Conservation (phyloP, 2,113 vertebrate species). For the Bubalus kerabau region DNA sequence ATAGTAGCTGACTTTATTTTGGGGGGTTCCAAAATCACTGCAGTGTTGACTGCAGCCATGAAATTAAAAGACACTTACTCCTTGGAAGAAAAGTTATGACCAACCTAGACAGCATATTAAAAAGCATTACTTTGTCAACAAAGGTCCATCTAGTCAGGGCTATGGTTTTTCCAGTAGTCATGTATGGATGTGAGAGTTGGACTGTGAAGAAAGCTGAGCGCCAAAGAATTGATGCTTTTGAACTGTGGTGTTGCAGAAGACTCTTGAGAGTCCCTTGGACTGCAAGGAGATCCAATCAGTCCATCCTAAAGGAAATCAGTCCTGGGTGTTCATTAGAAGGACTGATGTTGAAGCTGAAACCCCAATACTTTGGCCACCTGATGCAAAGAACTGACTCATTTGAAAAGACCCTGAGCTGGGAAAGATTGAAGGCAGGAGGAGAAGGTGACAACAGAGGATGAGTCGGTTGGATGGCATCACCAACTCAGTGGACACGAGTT, state of each 20-base stretch:
- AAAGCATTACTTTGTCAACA: neutral
- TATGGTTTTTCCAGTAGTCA: neutral
- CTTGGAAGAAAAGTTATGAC: neutral
- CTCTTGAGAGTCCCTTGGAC: neutral
- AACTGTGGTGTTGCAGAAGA: neutral
- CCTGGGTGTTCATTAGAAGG: neutral
- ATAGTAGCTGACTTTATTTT: neutral
- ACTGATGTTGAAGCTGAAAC: neutral
- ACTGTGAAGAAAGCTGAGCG: fast-evolving
- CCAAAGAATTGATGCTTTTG: neutral
- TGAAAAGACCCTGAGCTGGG: neutral
- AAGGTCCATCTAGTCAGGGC: neutral
- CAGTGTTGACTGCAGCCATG: neutral
- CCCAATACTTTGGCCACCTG: neutral
- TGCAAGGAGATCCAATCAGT: neutral
- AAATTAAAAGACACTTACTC: neutral
- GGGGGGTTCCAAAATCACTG: neutral
- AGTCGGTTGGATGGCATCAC: neutral
- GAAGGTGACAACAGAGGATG: neutral
- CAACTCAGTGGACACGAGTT: fast-evolving
- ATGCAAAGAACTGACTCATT: neutral
- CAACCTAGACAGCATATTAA: neutral
- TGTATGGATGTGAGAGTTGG: neutral
- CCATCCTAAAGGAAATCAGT: neutral
- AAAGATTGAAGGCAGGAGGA: neutral